These are phyloP conservation scores for Hestina assimilis DNA, from an alignment of 1,140 invertebrate genomes.

Conservation along the genomic window DNA sequence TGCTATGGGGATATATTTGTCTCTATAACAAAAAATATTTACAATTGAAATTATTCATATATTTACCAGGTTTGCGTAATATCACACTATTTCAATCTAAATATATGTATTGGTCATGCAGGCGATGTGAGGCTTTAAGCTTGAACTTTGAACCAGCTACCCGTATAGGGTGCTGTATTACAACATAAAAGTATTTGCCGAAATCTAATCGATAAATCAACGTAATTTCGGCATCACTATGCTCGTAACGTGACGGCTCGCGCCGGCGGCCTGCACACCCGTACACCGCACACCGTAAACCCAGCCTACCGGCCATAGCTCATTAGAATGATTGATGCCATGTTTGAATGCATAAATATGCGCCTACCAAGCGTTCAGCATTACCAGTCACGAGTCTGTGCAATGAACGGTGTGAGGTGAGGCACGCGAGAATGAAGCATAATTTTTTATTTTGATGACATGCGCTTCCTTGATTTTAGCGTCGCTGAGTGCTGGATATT, in stretches of 20 bases:
- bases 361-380: slow-evolving; percentile 48
- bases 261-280: slow-evolving; percentile 37
- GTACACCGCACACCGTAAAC: slow-evolving; percentile 14
- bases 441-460: slow-evolving; percentile 1
- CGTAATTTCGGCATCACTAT: slow-evolving; percentile 20
- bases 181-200: too few relatives aligned
- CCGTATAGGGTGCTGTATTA: too few relatives aligned
- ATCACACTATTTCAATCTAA: too few relatives aligned
- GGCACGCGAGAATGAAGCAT: slow-evolving; percentile 3
- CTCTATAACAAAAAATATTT: too few relatives aligned
- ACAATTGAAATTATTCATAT: not conserved
- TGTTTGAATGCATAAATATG: slow-evolving; percentile 69
- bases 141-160: too few relatives aligned
- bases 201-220: slow-evolving; percentile 1
- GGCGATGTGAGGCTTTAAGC: too few relatives aligned
- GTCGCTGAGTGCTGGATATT: not conserved
- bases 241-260: slow-evolving; percentile 38
- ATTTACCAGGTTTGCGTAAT: too few relatives aligned
- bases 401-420: slow-evolving; percentile 4
- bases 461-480: not conserved
- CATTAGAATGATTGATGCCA: slow-evolving; percentile 75
- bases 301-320: slow-evolving; percentile 52
- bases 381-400: slow-evolving; percentile 45
- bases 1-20: too few relatives aligned
- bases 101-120: too few relatives aligned